Evolutionary conservation across 2,113 vertebrate genomes (phyloP).

Genomic region (Trematocara macrostoma): DNA sequence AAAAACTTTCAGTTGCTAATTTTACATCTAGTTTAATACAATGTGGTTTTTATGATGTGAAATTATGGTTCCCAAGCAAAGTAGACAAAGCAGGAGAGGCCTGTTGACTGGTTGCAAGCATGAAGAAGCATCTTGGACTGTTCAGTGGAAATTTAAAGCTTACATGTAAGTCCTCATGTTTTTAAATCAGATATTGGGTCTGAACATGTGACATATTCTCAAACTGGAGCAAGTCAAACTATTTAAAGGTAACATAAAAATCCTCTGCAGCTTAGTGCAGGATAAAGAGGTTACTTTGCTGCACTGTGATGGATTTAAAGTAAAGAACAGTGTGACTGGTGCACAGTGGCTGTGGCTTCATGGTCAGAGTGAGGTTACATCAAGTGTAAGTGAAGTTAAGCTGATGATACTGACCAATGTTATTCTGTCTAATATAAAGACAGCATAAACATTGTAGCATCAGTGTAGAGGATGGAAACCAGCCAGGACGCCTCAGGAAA

Average conservation of each 20-base stretch:
- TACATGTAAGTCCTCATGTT: background rate
- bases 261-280: background rate
- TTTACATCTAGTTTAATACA: background rate
- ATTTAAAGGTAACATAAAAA: background rate
- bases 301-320: background rate
- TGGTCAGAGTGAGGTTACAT: background rate
- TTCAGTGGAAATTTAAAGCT: background rate
- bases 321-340: background rate
- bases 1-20: background rate
- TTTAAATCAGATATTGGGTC: background rate
- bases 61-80: background rate
- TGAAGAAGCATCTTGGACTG: background rate
- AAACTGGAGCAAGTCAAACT: background rate
- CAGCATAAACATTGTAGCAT: fast-evolving
- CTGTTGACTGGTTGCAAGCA: background rate
- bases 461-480: background rate
- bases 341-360: background rate
- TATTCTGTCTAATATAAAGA: background rate
- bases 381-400: background rate
- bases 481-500: background rate
- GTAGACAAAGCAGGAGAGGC: background rate
- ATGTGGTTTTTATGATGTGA: background rate
- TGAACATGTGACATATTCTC: background rate
- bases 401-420: background rate
- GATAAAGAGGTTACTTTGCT: background rate